These are phyloP conservation scores for Chrysolina haemoptera DNA, from an alignment of 2,888 invertebrate genomes.

Conservation along the genomic window DNA sequence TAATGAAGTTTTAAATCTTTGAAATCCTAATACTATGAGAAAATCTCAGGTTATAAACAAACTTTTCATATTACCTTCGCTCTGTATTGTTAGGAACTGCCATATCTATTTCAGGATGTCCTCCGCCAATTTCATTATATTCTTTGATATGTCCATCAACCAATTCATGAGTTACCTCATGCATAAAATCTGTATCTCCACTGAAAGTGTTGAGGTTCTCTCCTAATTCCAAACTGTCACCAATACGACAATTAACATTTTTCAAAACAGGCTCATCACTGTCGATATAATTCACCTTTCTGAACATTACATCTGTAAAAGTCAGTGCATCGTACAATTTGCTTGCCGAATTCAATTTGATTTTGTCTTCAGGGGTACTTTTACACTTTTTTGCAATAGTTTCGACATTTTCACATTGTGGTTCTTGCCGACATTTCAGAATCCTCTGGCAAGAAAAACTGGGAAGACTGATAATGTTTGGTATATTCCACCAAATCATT, in stretches of 20 bases:
- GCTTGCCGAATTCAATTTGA: slow-evolving; percentile 33
- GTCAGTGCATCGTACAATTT: slow-evolving; percentile 49
- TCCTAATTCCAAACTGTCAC: slow-evolving; percentile 67
- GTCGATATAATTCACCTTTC: slow-evolving; percentile 45
- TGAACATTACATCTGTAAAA: slow-evolving; percentile 58
- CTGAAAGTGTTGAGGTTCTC: slow-evolving; percentile 63
- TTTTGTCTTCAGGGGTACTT: slow-evolving; percentile 16
- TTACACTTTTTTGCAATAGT: neutral
- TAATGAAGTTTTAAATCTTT: too few species aligned
- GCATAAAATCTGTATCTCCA: slow-evolving; percentile 54
- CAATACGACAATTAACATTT: slow-evolving; percentile 57
- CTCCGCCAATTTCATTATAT: slow-evolving; percentile 44
- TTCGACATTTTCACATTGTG: neutral
- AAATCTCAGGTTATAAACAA: too few species aligned
- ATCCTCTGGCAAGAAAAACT: slow-evolving; percentile 39
- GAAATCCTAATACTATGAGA: too few species aligned
- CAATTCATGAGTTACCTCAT: slow-evolving; percentile 65
- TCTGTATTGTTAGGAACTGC: slow-evolving; percentile 56
- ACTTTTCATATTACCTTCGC: slow-evolving; percentile 57
- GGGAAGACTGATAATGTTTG: slow-evolving; percentile 52
- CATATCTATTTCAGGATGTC: slow-evolving; percentile 50
- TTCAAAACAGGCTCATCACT: slow-evolving; percentile 62
- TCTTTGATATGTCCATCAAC: slow-evolving; percentile 52
- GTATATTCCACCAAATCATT: slow-evolving; percentile 57
- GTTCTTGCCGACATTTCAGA: slow-evolving; percentile 30